Base-by-base conservation (phyloP, 2,888 invertebrate genomes). In the Dascillus cervinus region DNA sequence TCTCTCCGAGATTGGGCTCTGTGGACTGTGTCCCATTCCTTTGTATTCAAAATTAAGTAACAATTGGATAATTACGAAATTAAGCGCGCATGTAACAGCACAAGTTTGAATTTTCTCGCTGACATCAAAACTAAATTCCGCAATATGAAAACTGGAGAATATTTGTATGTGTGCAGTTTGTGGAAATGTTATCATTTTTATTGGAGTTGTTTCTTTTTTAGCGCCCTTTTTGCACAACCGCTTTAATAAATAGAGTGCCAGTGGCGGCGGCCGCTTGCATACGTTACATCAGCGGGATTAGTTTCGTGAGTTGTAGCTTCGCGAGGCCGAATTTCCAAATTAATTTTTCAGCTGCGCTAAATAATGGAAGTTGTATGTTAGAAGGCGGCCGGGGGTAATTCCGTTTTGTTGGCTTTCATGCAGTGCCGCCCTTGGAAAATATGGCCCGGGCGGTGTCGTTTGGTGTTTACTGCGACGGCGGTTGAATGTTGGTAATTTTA, bases 401-500 rank as follows among this genome's bases (percentile, higher is more conserved):
- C n/a, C n/a, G 8, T 17, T 17, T 17, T 17, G 17, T 8, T 6
- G 17, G 5, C 29, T 24, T 25, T 28, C 22, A 22, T 13, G 12
- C 28, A 27, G 32, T 31, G 43, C 35, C 46, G 34, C 34, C 37
- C 35, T 36, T 39, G 38, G 35, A 34, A 34, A 33, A 28, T 19
- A 28, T 23, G 32, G 42, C 37, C 41, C 38, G 36, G 27, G 26
- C 28, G 43, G 45, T 44, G 47, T 46, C 49, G 44, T 41, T 46
- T 39, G 41, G 37, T 51, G 49, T 51, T 51, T 51, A 50, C 46
- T 47, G 52, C 47, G 47, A 52, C 50, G 49, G n/a, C n/a, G n/a
- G 47, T 46, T 50, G 50, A 49, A 49, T 47, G 50, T 37, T 39
- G 43, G 48, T 49, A 50, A 52, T 50, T 47, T 41, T 46, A 36